Evolutionary conservation across 2,113 vertebrate species (phyloP), one percentile per base, ranked within the genome.

Genomic region (Scytalopus superciliaris): DNA sequence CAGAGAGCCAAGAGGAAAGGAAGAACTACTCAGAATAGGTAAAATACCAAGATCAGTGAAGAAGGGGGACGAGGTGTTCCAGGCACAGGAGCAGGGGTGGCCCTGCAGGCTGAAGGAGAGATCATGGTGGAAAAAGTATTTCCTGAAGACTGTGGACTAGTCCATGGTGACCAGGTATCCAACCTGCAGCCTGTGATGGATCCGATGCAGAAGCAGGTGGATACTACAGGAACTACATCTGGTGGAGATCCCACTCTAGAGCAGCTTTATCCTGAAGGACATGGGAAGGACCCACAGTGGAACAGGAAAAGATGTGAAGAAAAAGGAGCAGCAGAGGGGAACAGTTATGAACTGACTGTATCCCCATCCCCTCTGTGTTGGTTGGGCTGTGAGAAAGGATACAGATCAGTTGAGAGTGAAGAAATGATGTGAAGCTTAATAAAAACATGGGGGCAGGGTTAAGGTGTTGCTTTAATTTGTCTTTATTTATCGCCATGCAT

Each of bases 261-360:
- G 6, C 6, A 88, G 7, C 3, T 28, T 75, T 53, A 28, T 27
- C 12, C 5, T 57, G 55, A 39, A 44, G 14, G 14, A 53, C 9
- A 10, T 8, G n/a, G 40, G n/a, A 84, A 70, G 10, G 28, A 57
- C 15, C 69, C 9, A 24, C 12, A 18, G 1, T 45, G n/a, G 6
- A 67, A 33, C 5, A 70, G 5, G 9, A 12, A 55, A 56, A 74
- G 52, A 14, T 7, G 2, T 28, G 31, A 82, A 87, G 25, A 56
- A 19, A 13, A 52, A 45, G 23, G 24, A 67, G 17, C 5, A 21
- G 12, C 17, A 86, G 52, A 83, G 62, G 67, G 11, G 6, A 75
- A n/a, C 12, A 62, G 31, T 30, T 75, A 40, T 16, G 35, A 67
- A 82, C 5, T 1, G 3, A 25, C 7, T 2, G 0, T 35, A 62